Evolutionary conservation across 2,113 vertebrate genomes (phyloP).

Genomic region (Penelope pileata): DNA sequence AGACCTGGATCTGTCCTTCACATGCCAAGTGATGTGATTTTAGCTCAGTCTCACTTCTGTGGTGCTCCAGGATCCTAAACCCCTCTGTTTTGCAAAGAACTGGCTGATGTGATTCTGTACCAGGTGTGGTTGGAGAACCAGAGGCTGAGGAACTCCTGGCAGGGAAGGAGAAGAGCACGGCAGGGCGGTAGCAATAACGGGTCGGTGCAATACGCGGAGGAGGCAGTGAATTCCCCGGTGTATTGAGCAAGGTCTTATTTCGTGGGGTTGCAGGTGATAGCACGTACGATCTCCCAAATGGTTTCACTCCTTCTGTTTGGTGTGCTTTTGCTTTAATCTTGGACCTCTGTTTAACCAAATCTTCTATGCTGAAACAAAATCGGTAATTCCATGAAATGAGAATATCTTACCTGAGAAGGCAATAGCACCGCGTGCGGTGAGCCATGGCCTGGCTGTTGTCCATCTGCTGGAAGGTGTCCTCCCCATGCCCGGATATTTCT

Average conservation of each 20-base stretch:
- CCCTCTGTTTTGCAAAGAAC: not conserved
- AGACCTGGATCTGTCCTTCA: not conserved
- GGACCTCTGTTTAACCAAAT: not conserved
- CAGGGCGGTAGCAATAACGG: conserved; percentile 19
- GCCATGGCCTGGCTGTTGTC: not conserved
- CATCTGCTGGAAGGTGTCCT: not conserved
- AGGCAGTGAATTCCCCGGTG: not conserved
- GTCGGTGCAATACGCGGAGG: not conserved
- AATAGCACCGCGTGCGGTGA: not conserved
- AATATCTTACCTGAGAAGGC: not conserved
- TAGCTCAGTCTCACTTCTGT: not conserved
- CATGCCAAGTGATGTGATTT: rapidly evolving
- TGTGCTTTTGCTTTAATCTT: not conserved
- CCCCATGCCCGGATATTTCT: not conserved
- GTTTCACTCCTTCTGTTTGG: not conserved
- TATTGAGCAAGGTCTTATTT: not conserved
- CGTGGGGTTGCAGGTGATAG: not conserved
- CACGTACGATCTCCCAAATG: not conserved
- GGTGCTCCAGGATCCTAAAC: not conserved
- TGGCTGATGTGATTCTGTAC: not conserved
- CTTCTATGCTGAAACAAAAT: not conserved
- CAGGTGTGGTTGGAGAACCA: not conserved
- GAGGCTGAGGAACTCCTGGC: not conserved
- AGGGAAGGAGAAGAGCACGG: not conserved
- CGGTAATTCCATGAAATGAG: not conserved